Percentiles rank a stretch among this genome's conserved stretches.
Conservation (phyloP, 2,888 invertebrate species). For the Lapara coniferarum region DNA sequence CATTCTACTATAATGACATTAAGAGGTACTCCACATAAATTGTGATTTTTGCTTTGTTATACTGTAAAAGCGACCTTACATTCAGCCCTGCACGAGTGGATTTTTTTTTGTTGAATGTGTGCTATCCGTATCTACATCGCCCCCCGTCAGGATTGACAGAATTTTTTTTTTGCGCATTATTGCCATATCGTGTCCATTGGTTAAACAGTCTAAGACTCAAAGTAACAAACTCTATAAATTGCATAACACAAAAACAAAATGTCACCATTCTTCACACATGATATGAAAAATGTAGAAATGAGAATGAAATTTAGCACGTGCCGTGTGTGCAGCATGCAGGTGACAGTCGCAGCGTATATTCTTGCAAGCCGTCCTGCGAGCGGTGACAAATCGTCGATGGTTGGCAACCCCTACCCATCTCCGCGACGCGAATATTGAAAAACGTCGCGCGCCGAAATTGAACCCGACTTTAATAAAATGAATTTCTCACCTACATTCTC, state of each 20-base stretch:
- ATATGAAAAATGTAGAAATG: conserved; percentile 3
- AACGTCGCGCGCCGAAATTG: conserved; percentile 10
- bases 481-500: conserved; percentile 19
- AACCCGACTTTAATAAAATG: conserved; percentile 3
- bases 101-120: no score
- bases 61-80: no score
- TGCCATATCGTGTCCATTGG: no score
- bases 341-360: conserved; percentile 12
- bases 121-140: no score
- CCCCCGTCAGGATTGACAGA: no score
- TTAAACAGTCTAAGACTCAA: no score
- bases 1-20: no score
- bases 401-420: conserved; percentile 1
- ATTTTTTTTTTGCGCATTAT: no score
- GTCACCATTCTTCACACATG: neutral
- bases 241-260: neutral
- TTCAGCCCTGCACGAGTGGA: no score
- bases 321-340: conserved; percentile 10
- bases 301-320: conserved; percentile 4
- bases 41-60: no score
- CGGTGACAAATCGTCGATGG: conserved; percentile 19
- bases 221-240: no score
- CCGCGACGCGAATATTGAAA: conserved; percentile 8
- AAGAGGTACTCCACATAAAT: no score
- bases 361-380: neutral